Base-by-base conservation (phyloP, 2,113 vertebrate species). In the Pseudorectes ferrugineus region DNA sequence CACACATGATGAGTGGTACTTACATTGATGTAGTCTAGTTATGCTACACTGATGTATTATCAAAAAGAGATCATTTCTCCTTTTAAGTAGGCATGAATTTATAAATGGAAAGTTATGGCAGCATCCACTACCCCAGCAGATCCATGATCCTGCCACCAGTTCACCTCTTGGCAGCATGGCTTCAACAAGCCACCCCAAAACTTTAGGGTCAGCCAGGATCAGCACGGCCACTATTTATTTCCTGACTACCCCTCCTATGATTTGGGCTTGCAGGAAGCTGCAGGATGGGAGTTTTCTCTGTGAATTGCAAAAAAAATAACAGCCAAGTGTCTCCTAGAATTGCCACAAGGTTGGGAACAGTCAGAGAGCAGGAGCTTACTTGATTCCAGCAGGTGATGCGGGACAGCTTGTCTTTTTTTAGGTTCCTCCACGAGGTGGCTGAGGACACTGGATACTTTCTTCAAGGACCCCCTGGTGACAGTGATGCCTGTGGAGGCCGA, bases 351-450 rank as follows among this genome's bases (percentile, higher is more conserved):
- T 6, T 76, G 49, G 46, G 23, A 74, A 58, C n/a, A 76, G 26
- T 43, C 17, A 62, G 55, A 73, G 26, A 73, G 46, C 31, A 83
- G 35, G 36, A 68, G 79, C 98, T 80, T 98, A 99, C 99, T 99
- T 70, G 98, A 98, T 92, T 99, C 98, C 20, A 99, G 96, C 28
- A 99, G 98, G 89, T 98, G 98, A 96, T 98, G 95, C 16, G 98
- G 98, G 21, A 98, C 93, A 62, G 77, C 94, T 54, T 4, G 58
- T 84, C 89, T 93, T 92, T 89, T 97, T 66, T 96, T 80, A 70
- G 97, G 97, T 54, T 98, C 98, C 72, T 99, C 98, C 92, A 99
- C 98, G 2, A 99, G 97, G 92, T 97, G 98, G 68, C 58, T 97
- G 92, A 99, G 92, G 73, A 98, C 68, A 21, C 97, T 90, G 3